Conservation (phyloP, 2,797 vertebrate species). For the Octomys mimax region DNA sequence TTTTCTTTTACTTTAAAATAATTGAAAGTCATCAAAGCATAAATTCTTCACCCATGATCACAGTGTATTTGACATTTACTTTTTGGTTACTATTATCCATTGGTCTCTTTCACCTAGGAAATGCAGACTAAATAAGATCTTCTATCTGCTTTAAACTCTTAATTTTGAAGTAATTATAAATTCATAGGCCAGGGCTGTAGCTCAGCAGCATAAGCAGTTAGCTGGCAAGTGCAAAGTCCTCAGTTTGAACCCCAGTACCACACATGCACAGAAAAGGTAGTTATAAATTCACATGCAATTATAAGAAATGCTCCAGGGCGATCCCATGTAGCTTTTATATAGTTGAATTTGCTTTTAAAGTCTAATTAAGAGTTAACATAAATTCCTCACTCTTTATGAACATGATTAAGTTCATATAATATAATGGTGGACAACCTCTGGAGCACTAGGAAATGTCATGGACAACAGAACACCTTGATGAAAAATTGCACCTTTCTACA, state of each 20-base stretch:
- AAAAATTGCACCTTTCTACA: constrained; percentile 39
- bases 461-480: not conserved
- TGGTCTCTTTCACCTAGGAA: constrained; percentile 52
- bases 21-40: constrained; percentile 24
- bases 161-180: constrained; percentile 51
- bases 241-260: too few relatives aligned
- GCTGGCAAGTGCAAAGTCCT: too few relatives aligned
- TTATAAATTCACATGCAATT: not conserved
- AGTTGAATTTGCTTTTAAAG: constrained; percentile 9
- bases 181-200: not conserved
- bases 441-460: not conserved
- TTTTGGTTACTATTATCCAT: constrained; percentile 20
- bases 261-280: not conserved
- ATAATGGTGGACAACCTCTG: not conserved
- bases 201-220: too few relatives aligned
- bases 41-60: not conserved
- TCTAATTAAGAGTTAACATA: not conserved
- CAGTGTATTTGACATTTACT: constrained; percentile 18
- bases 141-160: not conserved
- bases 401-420: constrained; percentile 13
- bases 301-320: constrained; percentile 47
- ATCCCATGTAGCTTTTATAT: not conserved
- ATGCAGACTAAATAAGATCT: not conserved
- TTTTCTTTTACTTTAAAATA: constrained; percentile 34
- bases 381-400: constrained; percentile 11